These are phyloP conservation scores for Platanista minor DNA, from an alignment of 2,113 vertebrate species.

Conservation along the genomic window DNA sequence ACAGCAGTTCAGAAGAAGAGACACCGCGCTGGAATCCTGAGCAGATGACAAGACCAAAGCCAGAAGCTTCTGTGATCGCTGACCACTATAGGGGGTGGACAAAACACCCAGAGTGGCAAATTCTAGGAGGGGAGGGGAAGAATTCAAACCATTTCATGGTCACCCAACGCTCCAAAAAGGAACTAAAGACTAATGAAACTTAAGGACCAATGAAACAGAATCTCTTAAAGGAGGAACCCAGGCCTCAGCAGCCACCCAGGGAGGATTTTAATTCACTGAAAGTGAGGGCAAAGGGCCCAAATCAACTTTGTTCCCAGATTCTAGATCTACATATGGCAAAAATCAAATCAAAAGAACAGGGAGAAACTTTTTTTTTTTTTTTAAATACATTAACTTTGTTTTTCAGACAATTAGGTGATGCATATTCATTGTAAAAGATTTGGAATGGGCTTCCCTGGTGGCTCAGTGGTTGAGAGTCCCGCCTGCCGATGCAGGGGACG, in stretches of 20 bases:
- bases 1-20: background rate
- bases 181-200: background rate
- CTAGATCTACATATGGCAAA: background rate
- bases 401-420: background rate
- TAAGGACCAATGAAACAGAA: background rate
- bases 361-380: background rate
- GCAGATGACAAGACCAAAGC: background rate
- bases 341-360: background rate
- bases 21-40: background rate
- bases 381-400: background rate
- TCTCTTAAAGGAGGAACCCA: background rate
- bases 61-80: background rate
- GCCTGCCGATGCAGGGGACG: too few species aligned
- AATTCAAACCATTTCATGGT: background rate
- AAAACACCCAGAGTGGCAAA: background rate
- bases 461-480: too few species aligned
- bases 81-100: background rate
- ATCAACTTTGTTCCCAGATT: background rate
- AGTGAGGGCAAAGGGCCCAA: background rate
- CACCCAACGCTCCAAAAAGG: background rate
- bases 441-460: too few species aligned
- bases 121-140: background rate
- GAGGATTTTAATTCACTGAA: background rate
- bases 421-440: background rate
- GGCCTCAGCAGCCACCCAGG: background rate